Base-by-base conservation (phyloP, 1,140 invertebrate species). In the Parasteatoda tepidariorum region DNA sequence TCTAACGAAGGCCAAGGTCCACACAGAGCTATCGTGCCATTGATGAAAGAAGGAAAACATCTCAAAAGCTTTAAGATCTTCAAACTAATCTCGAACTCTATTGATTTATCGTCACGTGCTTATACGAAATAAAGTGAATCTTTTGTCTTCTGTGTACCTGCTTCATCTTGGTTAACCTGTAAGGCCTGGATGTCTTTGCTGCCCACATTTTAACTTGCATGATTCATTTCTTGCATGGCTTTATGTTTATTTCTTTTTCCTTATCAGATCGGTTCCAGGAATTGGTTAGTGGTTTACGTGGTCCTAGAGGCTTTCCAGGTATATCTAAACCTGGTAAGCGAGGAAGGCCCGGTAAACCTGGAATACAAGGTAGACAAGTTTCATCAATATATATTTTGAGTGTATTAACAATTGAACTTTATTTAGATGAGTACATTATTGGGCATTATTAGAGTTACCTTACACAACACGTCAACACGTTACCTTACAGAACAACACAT, bases 241-340 rank as follows among this genome's bases (percentile, higher is more conserved):
- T 48, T 15, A 15, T 59, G 28, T 74, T 59, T 54, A 34, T 2
- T 74, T 76, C 62, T 57, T 13, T 34, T 7, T 64, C 26, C 30
- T n/a, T n/a, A n/a, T 15, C 89, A 90, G 91, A 91, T 86, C 88
- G 89, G 86, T 88, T 89, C 87, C 90, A 90, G 86, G 90, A 91
- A 89, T 87, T 92, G 88, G 89, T 89, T 85, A 88, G 90, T 71
- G 91, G 91, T 86, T 88, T 91, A 67, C 88, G 88, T 86, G 92
- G 92, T 67, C 90, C 88, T 41, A 88, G 87, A 71, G 91, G 92
- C 22, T 85, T 86, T 54, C 89, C 90, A 38, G 92, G 91, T 9
- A 82, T 86, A 76, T 88, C 88, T 62, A 87, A 87, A 83, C 86
- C 86, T 33, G 90, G 90, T 85, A 87, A 87, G 85, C 86, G 85